A percentile compares a stretch with the other conserved stretches of the same genome.
Evolutionary conservation across 1,140 invertebrate species (phyloP).

Genomic region (Teleopsis dalmanni): DNA sequence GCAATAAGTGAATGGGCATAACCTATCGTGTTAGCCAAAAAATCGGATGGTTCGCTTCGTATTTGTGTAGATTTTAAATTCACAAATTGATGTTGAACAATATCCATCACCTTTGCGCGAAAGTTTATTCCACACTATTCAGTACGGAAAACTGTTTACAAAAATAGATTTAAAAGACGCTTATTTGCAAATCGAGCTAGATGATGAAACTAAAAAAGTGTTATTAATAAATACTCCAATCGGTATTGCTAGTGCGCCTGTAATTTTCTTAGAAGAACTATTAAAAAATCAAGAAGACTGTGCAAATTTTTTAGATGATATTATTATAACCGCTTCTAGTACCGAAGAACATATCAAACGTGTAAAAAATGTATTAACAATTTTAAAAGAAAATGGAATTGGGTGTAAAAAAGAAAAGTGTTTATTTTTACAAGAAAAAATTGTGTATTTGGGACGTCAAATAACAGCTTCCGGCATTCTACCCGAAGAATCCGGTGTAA

Average conservation of each 20-base stretch:
- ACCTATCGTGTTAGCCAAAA: slow-evolving; percentile 44
- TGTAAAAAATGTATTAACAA: slow-evolving; percentile 24
- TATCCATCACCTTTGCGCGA: slow-evolving; percentile 32
- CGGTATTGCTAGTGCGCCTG: slow-evolving; percentile 33
- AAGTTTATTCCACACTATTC: slow-evolving; percentile 30
- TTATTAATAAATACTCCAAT: slow-evolving; percentile 25
- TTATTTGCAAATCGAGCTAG: too few species aligned
- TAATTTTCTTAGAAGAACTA: slow-evolving; percentile 33
- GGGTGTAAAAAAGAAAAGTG: slow-evolving; percentile 15
- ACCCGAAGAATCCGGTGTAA: slow-evolving; percentile 13
- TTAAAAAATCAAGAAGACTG: slow-evolving; percentile 32
- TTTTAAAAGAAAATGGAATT: slow-evolving; percentile 9
- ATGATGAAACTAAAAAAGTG: slow-evolving; percentile 14
- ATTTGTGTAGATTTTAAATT: slow-evolving; percentile 47
- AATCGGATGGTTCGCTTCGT: slow-evolving; percentile 37
- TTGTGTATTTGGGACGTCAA: slow-evolving; percentile 25
- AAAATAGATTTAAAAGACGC: slow-evolving; percentile 21
- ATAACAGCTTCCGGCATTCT: slow-evolving; percentile 22
- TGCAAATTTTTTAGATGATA: slow-evolving; percentile 35
- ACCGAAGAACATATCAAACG: slow-evolving; percentile 23
- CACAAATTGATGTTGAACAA: slow-evolving; percentile 24
- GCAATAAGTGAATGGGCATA: slow-evolving; percentile 26
- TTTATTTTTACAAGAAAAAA: slow-evolving; percentile 18
- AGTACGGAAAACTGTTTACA: slow-evolving; percentile 29
- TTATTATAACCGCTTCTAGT: slow-evolving; percentile 24